These are phyloP conservation scores for Pygmarrhopalites habei DNA, from an alignment of 1,140 invertebrate genomes.

Conservation along the genomic window DNA sequence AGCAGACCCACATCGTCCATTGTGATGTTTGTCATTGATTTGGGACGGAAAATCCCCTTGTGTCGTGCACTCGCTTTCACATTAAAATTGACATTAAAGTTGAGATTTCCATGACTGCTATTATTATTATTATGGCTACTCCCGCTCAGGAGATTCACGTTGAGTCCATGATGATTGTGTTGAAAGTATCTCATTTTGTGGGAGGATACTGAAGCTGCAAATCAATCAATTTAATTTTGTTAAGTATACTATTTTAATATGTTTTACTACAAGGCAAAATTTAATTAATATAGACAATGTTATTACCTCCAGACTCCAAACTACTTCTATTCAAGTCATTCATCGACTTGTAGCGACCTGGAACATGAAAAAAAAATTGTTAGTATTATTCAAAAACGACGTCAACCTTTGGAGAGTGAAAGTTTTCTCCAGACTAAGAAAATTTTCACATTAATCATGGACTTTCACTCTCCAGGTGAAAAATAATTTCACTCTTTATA, in stretches of 20 bases:
- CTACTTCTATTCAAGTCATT: slow-evolving; percentile 34
- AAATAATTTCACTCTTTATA: too few species aligned
- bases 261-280: too few species aligned
- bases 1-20: slow-evolving; percentile 11
- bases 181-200: slow-evolving; percentile 25
- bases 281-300: too few species aligned
- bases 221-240: too few species aligned
- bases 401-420: too few species aligned
- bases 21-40: slow-evolving; percentile 31
- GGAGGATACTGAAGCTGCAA: slow-evolving; percentile 18
- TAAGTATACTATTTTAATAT: too few species aligned
- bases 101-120: slow-evolving; percentile 19
- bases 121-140: slow-evolving; percentile 12
- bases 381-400: too few species aligned
- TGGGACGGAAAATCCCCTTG: slow-evolving; percentile 29
- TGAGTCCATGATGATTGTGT: slow-evolving; percentile 26
- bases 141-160: slow-evolving; percentile 10
- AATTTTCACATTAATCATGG: too few species aligned
- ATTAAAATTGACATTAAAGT: slow-evolving; percentile 19
- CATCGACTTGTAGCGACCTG: slow-evolving; percentile 40
- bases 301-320: slow-evolving; percentile 32
- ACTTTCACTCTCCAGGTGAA: too few species aligned
- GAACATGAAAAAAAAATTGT: too few species aligned
- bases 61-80: slow-evolving; percentile 4
- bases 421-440: too few species aligned